Evolutionary conservation across 2,113 vertebrate species (phyloP).

Genomic region (Sula dactylatra): DNA sequence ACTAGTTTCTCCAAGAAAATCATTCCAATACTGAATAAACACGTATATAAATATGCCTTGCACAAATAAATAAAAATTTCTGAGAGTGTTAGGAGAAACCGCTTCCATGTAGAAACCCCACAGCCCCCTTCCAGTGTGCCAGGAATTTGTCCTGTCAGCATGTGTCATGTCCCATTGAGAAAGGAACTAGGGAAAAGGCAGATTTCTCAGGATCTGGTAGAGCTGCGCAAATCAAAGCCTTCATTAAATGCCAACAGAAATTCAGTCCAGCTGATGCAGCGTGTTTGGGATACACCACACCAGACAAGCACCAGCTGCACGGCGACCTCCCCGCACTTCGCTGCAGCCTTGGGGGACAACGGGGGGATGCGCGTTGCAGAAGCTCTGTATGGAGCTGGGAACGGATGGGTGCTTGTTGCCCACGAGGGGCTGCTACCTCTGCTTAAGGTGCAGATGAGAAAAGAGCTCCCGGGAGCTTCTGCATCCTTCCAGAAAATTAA

Average conservation of each 20-base stretch:
- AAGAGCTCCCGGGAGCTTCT: not conserved
- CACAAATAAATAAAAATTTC: not conserved
- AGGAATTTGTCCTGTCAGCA: not conserved
- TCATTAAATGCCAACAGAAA: rapidly evolving
- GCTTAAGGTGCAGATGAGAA: not conserved
- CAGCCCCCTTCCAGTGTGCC: not conserved
- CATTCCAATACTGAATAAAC: not conserved
- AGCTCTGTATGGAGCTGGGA: not conserved
- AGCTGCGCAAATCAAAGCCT: not conserved
- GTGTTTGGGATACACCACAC: not conserved
- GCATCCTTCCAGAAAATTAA: not conserved
- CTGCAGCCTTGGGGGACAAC: not conserved
- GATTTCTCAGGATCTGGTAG: not conserved
- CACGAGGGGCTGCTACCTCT: not conserved
- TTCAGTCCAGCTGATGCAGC: not conserved
- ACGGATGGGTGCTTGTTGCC: not conserved
- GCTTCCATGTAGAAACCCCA: not conserved
- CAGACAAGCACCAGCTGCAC: not conserved
- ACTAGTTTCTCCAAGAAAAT: not conserved
- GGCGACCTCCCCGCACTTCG: not conserved
- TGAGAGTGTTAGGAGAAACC: not conserved
- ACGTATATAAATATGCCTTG: not conserved
- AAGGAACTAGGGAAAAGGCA: not conserved
- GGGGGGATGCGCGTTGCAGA: not conserved
- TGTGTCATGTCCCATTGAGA: rapidly evolving